Base-by-base conservation (phyloP, 53 echinoderm and acorn worm species). In the Glandiceps talaboti region DNA sequence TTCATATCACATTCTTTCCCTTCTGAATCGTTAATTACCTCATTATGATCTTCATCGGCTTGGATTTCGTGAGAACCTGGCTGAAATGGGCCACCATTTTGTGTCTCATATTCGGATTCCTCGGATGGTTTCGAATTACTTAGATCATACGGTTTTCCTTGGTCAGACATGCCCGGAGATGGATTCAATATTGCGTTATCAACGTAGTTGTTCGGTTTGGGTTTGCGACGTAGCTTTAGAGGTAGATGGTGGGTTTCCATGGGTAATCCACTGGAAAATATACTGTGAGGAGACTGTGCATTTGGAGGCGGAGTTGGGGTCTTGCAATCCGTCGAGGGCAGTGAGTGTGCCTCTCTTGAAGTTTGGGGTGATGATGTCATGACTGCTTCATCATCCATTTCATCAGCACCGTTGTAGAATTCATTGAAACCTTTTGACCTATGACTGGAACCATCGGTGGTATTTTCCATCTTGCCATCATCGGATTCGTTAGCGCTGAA, bases 241-340 rank as follows among this genome's bases (percentile, higher is more conserved):
- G 91, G 91, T 10, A 91, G 84, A 29, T 83, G 88, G 73, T 83
- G 82, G 86, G 85, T 85, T 33, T 91, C 91, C 26, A 85, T 32
- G 29, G 76, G 64, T 12, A 45, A 6, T 6, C 64, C 64, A 20
- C 64, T 45, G 6, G 20, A 45, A 20, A 45, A 45, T 20, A 45
- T 78, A 29, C 83, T 27, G 73, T 32, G 32, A 83, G 82, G n/a
- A 76, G 82, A 79, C 87, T 87, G 79, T 87, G 87, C 31, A 83
- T 79, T 1, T 79, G 79, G 14, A 83, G 83, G 25, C 1, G 82
- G 77, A 27, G 86, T 77, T n/a, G 73, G 32, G 25, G 83, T 75
- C 72, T 87, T 78, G 30, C 6, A 20, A 6, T 12, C 28, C 75
- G 29, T 30, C 31, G 33, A 74, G 25, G 27, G 0, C 27, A 12